Base-by-base conservation (phyloP, 2,113 vertebrate species). In the Heptranchias perlo region DNA sequence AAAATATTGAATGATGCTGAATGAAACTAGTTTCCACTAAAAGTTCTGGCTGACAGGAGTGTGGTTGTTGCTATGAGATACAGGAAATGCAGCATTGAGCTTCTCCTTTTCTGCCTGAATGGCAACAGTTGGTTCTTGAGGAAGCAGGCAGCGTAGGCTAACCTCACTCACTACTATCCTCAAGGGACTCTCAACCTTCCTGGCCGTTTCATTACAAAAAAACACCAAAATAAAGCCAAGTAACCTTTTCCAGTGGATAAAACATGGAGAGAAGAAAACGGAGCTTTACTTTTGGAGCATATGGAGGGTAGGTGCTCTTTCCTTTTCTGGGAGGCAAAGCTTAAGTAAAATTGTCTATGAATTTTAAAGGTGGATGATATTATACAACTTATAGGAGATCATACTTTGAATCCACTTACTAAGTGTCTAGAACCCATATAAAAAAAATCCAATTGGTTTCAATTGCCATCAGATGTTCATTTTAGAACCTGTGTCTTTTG, bases 61-160 rank as follows among this genome's bases (percentile, higher is more conserved):
- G 14, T 93, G 58, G 89, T 39, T 93, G 89, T 93, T 93, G 89
- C 89, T 64, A 93, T 93, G 89, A 62, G 58, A 93, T 64, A 93
- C 89, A n/a, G 89, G 58, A 93, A 93, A 93, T 62, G n/a, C 18
- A 62, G 89, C 58, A 64, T 39, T 39, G 58, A 39, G n/a, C 89
- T 93, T 93, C 89, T 93, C 58, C 35, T 93, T 82, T 93, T 93
- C 89, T 93, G 58, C 16, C 54, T 62, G 89, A 93, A 62, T 93
- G 89, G 89, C 58, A 93, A 61, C 58, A 93, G 89, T 64, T 62
- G 58, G 35, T 61, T 93, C 35, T 92, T 92, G 89, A 92, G 58
- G 89, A 7, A 92, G 49, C 86, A 58, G 35, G 89, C 54, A 1
- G 54, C 0, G 16, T 62, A 14, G 89, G 62, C 18, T 93, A 62